Base-by-base conservation (phyloP, 2,113 vertebrate genomes). In the Macrotis lagotis region DNA sequence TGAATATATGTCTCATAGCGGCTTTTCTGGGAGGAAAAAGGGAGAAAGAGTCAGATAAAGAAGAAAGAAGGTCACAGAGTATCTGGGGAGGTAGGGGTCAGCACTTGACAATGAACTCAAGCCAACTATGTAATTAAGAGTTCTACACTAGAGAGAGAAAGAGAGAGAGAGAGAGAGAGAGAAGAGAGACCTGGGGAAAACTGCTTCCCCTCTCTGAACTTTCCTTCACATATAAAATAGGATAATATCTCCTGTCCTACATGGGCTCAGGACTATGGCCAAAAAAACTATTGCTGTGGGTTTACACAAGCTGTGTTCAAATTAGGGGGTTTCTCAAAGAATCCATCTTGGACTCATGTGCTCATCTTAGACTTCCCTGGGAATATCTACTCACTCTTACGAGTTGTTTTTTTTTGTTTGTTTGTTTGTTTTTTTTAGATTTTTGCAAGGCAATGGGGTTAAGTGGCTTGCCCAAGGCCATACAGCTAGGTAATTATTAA, bases 1-100 rank as follows among this genome's bases (percentile, higher is more conserved):
- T 98, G 99, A 98, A 99, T 98, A 92, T 99, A 99, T 0, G 99
- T 99, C 98, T 99, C 99, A 53, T 99, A 99, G 83, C 99, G 99
- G 53, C 99, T 99, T 98, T 99, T 99, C 99, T 99, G 99, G 97
- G 97, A 95, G 94, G 92, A 95, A 51, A 95, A 91, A 92, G 91
- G 95, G 93, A 50, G 97, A 94, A 96, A 92, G 95, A 92, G 95
- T 94, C 51, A 97, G 95, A 97, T 37, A 14, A 37, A 37, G 31
- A 66, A 31, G 31, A 66, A 91, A 96, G 93, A 88, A 95, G 53
- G 88, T 88, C 95, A 96, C n/a, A 94, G 91, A 91, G 91, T 31
- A 49, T 59, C 28, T 50, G 0, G 0, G n/a, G 22, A 26, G 2
- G 24, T 19, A n/a, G 19, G 47, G 28, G 48, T 31, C 12, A 37